Evolutionary conservation across 2,888 invertebrate genomes (phyloP).

Genomic region (Brenthis hecate): DNA sequence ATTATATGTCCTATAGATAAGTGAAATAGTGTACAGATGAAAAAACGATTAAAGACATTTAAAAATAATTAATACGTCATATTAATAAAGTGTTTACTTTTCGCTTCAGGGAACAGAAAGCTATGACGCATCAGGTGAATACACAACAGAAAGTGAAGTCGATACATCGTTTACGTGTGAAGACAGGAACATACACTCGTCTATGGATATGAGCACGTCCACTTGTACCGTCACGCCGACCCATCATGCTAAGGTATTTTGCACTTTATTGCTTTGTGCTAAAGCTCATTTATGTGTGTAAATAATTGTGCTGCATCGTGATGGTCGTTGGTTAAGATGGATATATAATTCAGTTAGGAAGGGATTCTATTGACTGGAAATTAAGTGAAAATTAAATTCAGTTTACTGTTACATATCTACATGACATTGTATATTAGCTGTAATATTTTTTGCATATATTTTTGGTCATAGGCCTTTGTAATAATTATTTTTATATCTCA

Average conservation of each 20-base stretch:
- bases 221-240: conserved; percentile 84
- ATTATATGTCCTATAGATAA: no score
- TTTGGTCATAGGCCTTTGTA: no score
- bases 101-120: conserved; percentile 84
- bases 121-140: conserved; percentile 95
- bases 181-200: conserved; percentile 89
- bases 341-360: neutral
- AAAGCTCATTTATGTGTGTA: neutral
- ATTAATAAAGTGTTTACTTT: neutral
- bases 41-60: no score
- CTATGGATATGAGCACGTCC: conserved; percentile 79
- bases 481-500: no score
- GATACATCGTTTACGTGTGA: conserved; percentile 90
- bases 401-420: no score
- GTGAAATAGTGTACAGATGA: no score
- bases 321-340: no score
- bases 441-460: no score
- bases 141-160: conserved; percentile 88
- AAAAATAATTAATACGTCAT: no score
- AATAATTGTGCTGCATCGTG: neutral
- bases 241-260: conserved; percentile 78
- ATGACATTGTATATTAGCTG: no score
- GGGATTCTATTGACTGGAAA: neutral
- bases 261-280: neutral
- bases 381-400: no score